Evolutionary conservation across 2,797 vertebrate species (phyloP), one percentile per base, ranked within the genome.

Genomic region (Chiroxiphia lanceolata): DNA sequence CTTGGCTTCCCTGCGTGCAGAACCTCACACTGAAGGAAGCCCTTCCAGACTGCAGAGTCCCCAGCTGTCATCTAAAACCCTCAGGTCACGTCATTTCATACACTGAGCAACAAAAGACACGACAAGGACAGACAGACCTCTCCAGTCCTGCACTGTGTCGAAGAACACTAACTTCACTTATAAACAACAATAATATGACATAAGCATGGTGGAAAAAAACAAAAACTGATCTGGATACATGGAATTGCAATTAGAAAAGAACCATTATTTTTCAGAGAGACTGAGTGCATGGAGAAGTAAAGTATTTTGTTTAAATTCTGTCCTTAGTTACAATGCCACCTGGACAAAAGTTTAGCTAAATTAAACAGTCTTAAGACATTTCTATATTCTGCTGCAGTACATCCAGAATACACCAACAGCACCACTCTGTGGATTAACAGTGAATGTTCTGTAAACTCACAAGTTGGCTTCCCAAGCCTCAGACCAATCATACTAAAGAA

Each of bases 341-440:
- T 90, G 83, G 83, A 84, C 59, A 87, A 91, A 88, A 84, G 34
- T 53, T 90, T 59, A 79, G 59, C 65, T 84, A 79, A 81, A 74
- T 78, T 71, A 47, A 85, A 54, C 7, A 67, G 60, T 47, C 29
- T 67, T 27, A 86, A 76, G 65, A 69, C 86, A 93, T 59, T 76
- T 79, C 63, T 79, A 31, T 34, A 70, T 13, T 65, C 63, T 38
- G 22, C 18, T 64, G 63, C 26, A 56, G 23, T 34, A 76, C 12
- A 18, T 61, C 20, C 69, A 94, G 31, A 71, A 84, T 40, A 76
- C 4, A 4, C n/a, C 93, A 94, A 95, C 83, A 97, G 95, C 96
- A 94, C 96, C 96, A 90, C 94, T 56, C 50, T 84, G 96, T 96
- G 96, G 96, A 83, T 79, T 86, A 86, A 87, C 2, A 7, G 44